These are phyloP conservation scores for Cervus canadensis DNA, from an alignment of 2,113 vertebrate species.

Conservation along the genomic window DNA sequence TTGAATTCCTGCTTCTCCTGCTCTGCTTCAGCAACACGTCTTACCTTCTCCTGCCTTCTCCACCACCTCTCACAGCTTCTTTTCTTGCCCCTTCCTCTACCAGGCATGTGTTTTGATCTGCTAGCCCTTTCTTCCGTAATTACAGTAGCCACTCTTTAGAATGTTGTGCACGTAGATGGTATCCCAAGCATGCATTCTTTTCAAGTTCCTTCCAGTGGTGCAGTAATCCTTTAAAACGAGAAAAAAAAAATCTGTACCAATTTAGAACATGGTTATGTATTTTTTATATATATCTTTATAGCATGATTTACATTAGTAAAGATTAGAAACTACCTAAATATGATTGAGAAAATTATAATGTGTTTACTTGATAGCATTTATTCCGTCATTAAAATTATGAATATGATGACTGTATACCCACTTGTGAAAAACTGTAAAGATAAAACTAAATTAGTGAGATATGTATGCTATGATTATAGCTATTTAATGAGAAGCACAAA, in stretches of 20 bases:
- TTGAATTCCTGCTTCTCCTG: neutral
- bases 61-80: neutral
- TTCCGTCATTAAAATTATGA: neutral
- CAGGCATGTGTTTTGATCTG: neutral
- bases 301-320: neutral
- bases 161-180: neutral
- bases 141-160: neutral
- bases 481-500: neutral
- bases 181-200: neutral
- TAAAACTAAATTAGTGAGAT: neutral
- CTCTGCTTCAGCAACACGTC: neutral
- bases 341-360: neutral
- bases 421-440: neutral
- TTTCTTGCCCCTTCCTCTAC: neutral
- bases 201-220: neutral
- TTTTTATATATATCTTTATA: neutral
- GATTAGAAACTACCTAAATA: conserved; percentile 7
- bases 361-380: neutral
- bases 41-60: neutral
- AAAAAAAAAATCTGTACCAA: neutral
- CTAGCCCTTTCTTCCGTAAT: neutral
- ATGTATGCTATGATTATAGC: neutral
- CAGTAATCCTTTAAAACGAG: neutral
- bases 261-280: neutral
- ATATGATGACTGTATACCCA: neutral